Percentiles rank a stretch among this genome's conserved stretches.
These are phyloP conservation scores for Hydrozoanthus tunicans DNA, from an alignment of 64 coral and sea anemone genomes.

Conservation along the genomic window DNA sequence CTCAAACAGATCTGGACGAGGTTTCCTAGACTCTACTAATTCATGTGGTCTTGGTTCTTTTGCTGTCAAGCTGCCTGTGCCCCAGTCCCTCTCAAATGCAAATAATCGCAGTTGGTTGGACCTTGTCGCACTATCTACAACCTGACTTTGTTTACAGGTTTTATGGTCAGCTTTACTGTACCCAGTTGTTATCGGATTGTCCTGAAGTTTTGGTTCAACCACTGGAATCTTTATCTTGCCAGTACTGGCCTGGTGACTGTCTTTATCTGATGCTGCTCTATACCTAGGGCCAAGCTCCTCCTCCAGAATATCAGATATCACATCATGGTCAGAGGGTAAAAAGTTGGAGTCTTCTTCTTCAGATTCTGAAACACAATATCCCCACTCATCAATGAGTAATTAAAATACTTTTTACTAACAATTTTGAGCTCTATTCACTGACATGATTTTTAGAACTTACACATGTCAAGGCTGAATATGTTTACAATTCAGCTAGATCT, in stretches of 20 bases:
- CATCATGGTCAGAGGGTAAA: slow-evolving; percentile 88
- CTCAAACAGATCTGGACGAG: not conserved
- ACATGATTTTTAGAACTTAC: too few relatives aligned
- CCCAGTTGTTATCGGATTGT: not conserved
- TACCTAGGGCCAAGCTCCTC: slow-evolving; percentile 85
- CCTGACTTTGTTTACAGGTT: not conserved
- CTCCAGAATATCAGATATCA: slow-evolving; percentile 80
- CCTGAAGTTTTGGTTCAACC: not conserved
- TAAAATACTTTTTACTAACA: not conserved
- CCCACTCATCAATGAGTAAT: not conserved
- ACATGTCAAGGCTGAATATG: too few relatives aligned
- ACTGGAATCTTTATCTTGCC: not conserved
- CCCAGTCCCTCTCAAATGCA: slow-evolving; percentile 12
- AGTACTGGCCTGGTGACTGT: not conserved
- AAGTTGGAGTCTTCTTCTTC: slow-evolving; percentile 96
- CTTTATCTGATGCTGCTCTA: slow-evolving; percentile 30
- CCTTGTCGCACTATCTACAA: not conserved
- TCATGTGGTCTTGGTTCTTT: not conserved
- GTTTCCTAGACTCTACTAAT: not conserved
- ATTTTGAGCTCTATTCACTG: not conserved
- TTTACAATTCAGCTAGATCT: too few relatives aligned
- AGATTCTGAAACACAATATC: not conserved
- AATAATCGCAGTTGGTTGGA: not conserved
- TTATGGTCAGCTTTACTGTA: too few relatives aligned
- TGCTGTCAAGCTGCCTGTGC: not conserved